Conservation (phyloP, 2,888 invertebrate species). For the Ceraclea dissimilis region DNA sequence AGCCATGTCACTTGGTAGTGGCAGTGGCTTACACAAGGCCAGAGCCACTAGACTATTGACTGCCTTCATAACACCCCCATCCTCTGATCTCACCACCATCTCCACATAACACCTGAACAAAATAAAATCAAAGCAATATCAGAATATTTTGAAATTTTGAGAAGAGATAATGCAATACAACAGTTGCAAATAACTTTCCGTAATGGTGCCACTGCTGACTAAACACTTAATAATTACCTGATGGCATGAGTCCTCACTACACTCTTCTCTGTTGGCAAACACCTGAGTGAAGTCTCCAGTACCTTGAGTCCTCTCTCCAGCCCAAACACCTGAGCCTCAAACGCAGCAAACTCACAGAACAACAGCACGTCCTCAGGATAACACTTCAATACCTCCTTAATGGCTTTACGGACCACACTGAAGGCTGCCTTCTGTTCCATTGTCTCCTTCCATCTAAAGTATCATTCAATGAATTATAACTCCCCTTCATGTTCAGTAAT, state of each 20-base stretch:
- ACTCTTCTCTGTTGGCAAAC: slow-evolving; percentile 9
- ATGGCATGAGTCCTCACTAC: slow-evolving; percentile 14
- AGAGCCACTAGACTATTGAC: slow-evolving; percentile 24
- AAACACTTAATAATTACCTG: slow-evolving; percentile 15
- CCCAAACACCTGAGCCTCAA: slow-evolving; percentile 29
- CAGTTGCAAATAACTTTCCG: too few relatives aligned
- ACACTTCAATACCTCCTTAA: slow-evolving; percentile 23
- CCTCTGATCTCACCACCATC: slow-evolving; percentile 15
- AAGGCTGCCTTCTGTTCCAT: slow-evolving; percentile 9
- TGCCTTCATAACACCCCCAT: slow-evolving; percentile 16
- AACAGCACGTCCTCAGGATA: slow-evolving; percentile 27
- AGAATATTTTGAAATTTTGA: too few relatives aligned
- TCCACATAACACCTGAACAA: slow-evolving; percentile 20
- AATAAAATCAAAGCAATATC: not conserved
- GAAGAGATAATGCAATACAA: too few relatives aligned
- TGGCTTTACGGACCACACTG: slow-evolving; percentile 12
- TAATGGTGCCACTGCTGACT: too few relatives aligned
- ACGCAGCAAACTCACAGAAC: slow-evolving; percentile 34
- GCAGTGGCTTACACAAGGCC: slow-evolving; percentile 17
- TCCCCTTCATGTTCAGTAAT: too few relatives aligned
- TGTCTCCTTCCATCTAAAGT: slow-evolving; percentile 8
- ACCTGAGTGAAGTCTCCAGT: slow-evolving; percentile 25
- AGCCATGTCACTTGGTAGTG: slow-evolving; percentile 10
- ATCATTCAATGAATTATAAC: too few relatives aligned
- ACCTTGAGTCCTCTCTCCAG: slow-evolving; percentile 22